Evolutionary conservation across 2,888 invertebrate genomes (phyloP).

Genomic region (Polyommatus icarus): DNA sequence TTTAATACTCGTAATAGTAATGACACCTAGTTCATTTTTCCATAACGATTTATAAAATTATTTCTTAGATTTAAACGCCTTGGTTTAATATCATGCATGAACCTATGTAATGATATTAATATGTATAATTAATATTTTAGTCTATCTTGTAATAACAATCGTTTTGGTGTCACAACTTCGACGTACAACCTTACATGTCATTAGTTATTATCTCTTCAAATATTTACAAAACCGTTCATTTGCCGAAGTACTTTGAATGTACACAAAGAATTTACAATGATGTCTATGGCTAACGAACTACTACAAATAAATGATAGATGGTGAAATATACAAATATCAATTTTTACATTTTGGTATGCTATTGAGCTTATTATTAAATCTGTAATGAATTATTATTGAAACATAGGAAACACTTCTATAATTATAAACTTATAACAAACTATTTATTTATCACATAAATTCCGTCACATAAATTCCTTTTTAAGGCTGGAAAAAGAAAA

Average conservation of each 20-base stretch:
- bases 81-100: background rate
- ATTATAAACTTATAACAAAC: too few species aligned
- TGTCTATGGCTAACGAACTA: background rate
- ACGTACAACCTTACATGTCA: background rate
- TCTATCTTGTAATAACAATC: background rate
- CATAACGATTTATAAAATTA: too few species aligned
- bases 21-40: too few species aligned
- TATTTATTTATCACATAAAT: too few species aligned
- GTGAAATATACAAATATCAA: background rate
- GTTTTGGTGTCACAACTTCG: background rate
- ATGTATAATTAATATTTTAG: background rate
- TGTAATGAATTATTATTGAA: too few species aligned
- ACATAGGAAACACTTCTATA: too few species aligned
- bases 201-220: background rate
- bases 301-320: background rate
- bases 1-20: too few species aligned
- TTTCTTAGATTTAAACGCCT: background rate
- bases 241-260: background rate
- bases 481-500: background rate
- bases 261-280: background rate
- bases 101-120: background rate
- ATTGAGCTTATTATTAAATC: too few species aligned
- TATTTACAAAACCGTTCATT: conserved; percentile 16
- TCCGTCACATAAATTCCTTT: too few species aligned
- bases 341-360: too few species aligned